phyloP scores from a whole-genome alignment of 2,113 vertebrate genomes.

The Natator depressus region DNA sequence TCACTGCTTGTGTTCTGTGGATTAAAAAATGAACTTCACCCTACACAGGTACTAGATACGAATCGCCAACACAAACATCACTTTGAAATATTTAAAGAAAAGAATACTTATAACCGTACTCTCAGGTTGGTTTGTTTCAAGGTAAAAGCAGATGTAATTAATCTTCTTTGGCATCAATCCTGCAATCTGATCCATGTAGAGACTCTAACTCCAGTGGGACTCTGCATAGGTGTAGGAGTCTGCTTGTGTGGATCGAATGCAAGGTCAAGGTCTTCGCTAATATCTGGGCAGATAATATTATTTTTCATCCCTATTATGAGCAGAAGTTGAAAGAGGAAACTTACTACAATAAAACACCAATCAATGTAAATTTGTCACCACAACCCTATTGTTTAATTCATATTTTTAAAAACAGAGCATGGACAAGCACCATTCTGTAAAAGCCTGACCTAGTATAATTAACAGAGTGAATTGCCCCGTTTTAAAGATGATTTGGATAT shows the following conservation, averaged over 20 bases:
- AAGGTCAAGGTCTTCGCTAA: slow-evolving; percentile 21
- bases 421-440: background rate
- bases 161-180: background rate
- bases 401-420: background rate
- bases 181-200: background rate
- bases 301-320: background rate
- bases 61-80: background rate
- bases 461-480: background rate
- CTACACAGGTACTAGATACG: background rate
- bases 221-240: background rate
- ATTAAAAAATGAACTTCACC: background rate
- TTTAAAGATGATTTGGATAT: background rate
- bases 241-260: background rate
- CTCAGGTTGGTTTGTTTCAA: background rate
- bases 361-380: slow-evolving; percentile 30
- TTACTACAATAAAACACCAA: slow-evolving; percentile 31
- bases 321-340: background rate
- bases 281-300: slow-evolving; percentile 3
- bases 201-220: background rate
- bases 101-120: background rate
- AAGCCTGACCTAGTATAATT: background rate
- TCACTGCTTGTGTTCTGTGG: background rate
- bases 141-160: background rate
- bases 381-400: slow-evolving; percentile 25
- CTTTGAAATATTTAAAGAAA: background rate